Conservation (phyloP, 2,113 vertebrate species). For the Ginglymostoma cirratum region DNA sequence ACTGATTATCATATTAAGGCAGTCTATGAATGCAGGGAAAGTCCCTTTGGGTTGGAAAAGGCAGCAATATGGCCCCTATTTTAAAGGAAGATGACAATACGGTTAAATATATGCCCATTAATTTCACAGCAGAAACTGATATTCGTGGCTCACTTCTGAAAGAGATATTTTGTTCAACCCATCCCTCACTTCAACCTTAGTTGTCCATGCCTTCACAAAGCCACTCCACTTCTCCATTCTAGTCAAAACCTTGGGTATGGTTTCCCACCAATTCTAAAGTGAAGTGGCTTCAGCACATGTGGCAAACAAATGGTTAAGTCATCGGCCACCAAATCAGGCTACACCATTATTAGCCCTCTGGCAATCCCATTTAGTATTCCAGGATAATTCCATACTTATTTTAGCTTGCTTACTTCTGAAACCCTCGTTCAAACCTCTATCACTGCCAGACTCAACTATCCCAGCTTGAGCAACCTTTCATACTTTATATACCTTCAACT, state of each 20-base stretch:
- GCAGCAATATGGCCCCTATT: background rate
- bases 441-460: background rate
- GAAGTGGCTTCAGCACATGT: background rate
- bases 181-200: background rate
- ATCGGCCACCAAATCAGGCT: background rate
- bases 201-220: background rate
- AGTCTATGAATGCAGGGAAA: background rate
- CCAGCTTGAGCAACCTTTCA: background rate
- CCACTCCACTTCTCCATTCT: too few relatives aligned
- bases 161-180: background rate
- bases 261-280: background rate
- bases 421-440: background rate
- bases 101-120: slow-evolving; percentile 4
- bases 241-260: too few relatives aligned
- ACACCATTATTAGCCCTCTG: background rate
- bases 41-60: background rate
- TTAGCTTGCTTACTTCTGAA: background rate
- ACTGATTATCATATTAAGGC: background rate
- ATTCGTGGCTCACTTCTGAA: background rate
- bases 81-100: background rate
- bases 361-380: background rate
- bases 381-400: background rate
- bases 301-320: background rate
- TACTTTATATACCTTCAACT: too few relatives aligned
- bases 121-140: background rate